Base-by-base conservation (phyloP, 1,140 invertebrate species). In the Phenacoccus solenopsis region DNA sequence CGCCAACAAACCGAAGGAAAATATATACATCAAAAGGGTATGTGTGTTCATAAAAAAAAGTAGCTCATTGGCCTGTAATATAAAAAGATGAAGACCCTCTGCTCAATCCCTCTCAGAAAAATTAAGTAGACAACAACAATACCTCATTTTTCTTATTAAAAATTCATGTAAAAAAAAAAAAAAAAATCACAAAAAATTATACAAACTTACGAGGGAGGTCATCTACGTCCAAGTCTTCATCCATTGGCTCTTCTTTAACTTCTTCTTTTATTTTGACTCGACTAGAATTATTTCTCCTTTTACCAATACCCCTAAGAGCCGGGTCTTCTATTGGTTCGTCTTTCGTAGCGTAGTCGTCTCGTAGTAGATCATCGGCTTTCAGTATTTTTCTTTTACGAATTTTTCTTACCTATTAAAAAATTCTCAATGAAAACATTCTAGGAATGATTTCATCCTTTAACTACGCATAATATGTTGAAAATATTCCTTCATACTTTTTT, bases 401-500 rank as follows among this genome's bases (percentile, higher is more conserved):
- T 76, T 83, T 84, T 75, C 76, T 78, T 73, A 73, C 73, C 76
- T 78, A 74, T 71, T 70, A 68, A 9, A 70, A 30, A 73, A 69
- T 22, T 25, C 4, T 61, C 3, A 70, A 72, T 70, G 22, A 72
- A 61, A 56, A 68, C 28, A 57, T 9, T 10, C 59, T n/a, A n/a
- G 21, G 22, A 61, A 20, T 25, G 57, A 70, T 27, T 28, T 13
- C 20, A 67, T 27, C 20, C 25, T 57, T n/a, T 28, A 59, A 16
- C 49, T 12, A 9, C 5, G 13, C 38, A 10, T 38, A 57, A 9
- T 12, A 9, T 69, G 1, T 70, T 12, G 12, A 69, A 28, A 56
- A n/a, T 70, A 57, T 28, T 78, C 73, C 80, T n/a, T n/a, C n/a
- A 79, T 73, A 90, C 85, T 82, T 92, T 96, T 77, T 93, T 96